Evolutionary conservation across 2,113 vertebrate genomes (phyloP), one percentile per base, ranked within the genome.

Genomic region (Fregata magnificens): DNA sequence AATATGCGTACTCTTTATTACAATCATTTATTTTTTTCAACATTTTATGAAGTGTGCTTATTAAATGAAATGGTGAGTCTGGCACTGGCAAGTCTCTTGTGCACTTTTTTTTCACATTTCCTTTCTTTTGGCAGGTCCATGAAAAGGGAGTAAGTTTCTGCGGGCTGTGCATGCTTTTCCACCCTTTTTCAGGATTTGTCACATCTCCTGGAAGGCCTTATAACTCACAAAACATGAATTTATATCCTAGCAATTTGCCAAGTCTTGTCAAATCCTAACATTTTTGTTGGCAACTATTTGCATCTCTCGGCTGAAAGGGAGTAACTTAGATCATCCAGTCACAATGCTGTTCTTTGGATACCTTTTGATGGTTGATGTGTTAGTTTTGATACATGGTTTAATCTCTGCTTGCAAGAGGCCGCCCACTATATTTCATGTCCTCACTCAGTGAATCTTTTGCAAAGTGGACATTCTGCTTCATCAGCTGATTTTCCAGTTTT

Each of bases 181-280:
- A 96, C 92, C 76, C 40, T 97, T 95, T 98, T 96, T 88, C 71
- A 89, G 53, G 96, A 96, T 98, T 96, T 97, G 96, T 92, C 95
- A 97, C 91, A 73, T 96, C 90, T 98, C 95, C 94, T 97, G 83
- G 96, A 98, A 97, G 93, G 74, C 86, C 95, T 91, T 97, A 93
- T 97, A 96, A 97, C 96, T 97, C 94, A 97, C 95, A 93, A 94
- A 93, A 96, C 94, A 97, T 97, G 96, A 98, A 97, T 97, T 96
- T 97, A 96, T 86, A 79, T 91, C 96, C 93, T 50, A 71, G 90
- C 74, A 86, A 95, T 97, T 96, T 97, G 97, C 97, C 97, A 97
- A 97, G 91, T 80, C 95, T 97, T 97, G 97, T 97, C 97, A 97
- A 97, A 95, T 92, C 82, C 92, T 91, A 93, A 97, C 84, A 87